phyloP scores from a whole-genome alignment of 2,113 vertebrate genomes.

The Pteronura brasiliensis region DNA sequence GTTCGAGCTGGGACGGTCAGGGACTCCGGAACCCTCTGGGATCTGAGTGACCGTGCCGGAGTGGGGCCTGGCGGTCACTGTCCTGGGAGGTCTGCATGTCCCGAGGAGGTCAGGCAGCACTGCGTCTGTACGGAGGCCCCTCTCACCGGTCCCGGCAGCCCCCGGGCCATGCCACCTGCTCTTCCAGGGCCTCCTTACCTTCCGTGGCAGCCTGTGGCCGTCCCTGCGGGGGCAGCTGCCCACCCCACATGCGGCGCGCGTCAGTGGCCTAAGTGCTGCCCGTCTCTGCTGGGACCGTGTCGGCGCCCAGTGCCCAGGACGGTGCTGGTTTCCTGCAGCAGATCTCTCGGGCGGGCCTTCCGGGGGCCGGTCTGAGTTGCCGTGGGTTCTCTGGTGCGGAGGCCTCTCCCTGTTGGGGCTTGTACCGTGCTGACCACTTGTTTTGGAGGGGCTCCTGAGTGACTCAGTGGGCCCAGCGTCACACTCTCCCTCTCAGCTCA shows the following conservation, averaged over 20 bases:
- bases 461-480: too few species aligned
- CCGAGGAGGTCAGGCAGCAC: accelerated
- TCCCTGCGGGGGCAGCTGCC: too few species aligned
- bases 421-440: too few species aligned
- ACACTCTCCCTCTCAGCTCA: too few species aligned
- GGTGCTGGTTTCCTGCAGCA: neutral
- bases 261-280: neutral
- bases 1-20: too few species aligned
- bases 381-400: neutral
- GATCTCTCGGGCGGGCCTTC: neutral
- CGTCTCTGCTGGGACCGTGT: neutral
- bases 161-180: neutral
- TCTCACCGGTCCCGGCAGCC: neutral
- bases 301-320: neutral
- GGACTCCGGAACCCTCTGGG: neutral
- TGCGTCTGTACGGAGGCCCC: neutral
- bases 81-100: neutral
- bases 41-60: neutral
- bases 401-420: too few species aligned
- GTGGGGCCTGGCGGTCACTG: neutral
- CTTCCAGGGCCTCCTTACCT: neutral
- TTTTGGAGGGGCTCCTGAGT: too few species aligned
- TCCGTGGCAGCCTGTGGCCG: too few species aligned
- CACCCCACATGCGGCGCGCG: neutral
- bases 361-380: neutral